A percentile compares a stretch with the other conserved stretches of the same genome.
phyloP scores from a whole-genome alignment of 2,888 invertebrate genomes.

The Hirtodrosophila trivittata region DNA sequence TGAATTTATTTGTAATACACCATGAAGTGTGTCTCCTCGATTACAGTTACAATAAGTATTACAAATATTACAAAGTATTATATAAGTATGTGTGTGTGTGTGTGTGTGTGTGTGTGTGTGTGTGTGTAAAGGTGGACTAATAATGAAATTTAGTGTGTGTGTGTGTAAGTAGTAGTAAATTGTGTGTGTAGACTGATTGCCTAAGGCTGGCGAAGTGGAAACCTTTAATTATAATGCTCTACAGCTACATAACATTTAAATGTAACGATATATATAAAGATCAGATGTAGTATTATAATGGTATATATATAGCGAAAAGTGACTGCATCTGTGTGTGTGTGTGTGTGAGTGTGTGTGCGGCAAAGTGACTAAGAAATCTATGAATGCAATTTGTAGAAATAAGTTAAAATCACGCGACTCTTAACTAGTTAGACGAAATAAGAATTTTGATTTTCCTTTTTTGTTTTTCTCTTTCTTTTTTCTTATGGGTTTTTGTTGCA shows the following conservation, averaged over 20 bases:
- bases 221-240: slow-evolving; percentile 40
- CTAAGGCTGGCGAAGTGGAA: slow-evolving; percentile 39
- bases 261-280: slow-evolving; percentile 15
- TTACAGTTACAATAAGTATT: slow-evolving; percentile 65
- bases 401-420: slow-evolving; percentile 27
- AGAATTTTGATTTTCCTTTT: slow-evolving; percentile 1
- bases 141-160: slow-evolving; percentile 46
- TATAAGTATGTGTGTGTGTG: slow-evolving; percentile 11
- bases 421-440: slow-evolving; percentile 16
- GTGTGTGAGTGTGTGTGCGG: slow-evolving; percentile 14
- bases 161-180: slow-evolving; percentile 14
- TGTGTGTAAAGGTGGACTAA: slow-evolving; percentile 17
- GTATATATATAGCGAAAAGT: slow-evolving; percentile 38
- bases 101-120: slow-evolving; percentile 6
- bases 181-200: slow-evolving; percentile 22
- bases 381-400: slow-evolving; percentile 20
- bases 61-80: slow-evolving; percentile 64
- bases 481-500: slow-evolving; percentile 17
- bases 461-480: not conserved
- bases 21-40: slow-evolving; percentile 44
- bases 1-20: slow-evolving; percentile 62
- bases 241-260: slow-evolving; percentile 54
- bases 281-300: slow-evolving; percentile 24
- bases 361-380: slow-evolving; percentile 39
- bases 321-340: slow-evolving; percentile 26